Evolutionary conservation across 1,140 invertebrate genomes (phyloP).

Genomic region (Leptinotarsa texana): DNA sequence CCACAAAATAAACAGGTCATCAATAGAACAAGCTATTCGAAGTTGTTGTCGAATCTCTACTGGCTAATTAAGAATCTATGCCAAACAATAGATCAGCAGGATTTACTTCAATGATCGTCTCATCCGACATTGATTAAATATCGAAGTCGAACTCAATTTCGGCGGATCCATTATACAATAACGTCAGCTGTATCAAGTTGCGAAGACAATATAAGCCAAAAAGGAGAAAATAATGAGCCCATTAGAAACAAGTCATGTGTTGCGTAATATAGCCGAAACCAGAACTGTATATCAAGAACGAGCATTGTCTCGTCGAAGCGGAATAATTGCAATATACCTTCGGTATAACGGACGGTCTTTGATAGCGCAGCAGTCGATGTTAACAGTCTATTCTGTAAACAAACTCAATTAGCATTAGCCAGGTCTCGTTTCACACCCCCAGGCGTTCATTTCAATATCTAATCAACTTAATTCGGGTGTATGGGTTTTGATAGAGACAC

Average conservation of each 20-base stretch:
- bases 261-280: constrained; percentile 19
- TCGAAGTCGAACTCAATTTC: too few species aligned
- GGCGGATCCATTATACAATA: background rate
- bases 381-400: constrained; percentile 42
- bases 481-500: constrained; percentile 48
- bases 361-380: constrained; percentile 17
- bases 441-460: constrained; percentile 50
- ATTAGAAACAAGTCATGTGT: constrained; percentile 28
- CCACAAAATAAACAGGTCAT: too few species aligned
- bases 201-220: constrained; percentile 1
- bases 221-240: constrained; percentile 20
- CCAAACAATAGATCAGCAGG: too few species aligned
- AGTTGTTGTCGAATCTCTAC: too few species aligned
- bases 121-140: too few species aligned
- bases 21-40: background rate
- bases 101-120: too few species aligned
- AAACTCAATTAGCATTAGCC: constrained; percentile 50
- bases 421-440: constrained; percentile 45
- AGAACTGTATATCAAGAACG: background rate
- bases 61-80: too few species aligned
- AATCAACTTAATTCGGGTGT: constrained; percentile 47
- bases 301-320: constrained; percentile 18
- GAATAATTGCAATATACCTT: constrained; percentile 29
- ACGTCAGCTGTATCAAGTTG: background rate
- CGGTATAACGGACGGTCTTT: constrained; percentile 22